Conservation (phyloP, 2,888 invertebrate genomes). For the Iphiclides podalirius region DNA sequence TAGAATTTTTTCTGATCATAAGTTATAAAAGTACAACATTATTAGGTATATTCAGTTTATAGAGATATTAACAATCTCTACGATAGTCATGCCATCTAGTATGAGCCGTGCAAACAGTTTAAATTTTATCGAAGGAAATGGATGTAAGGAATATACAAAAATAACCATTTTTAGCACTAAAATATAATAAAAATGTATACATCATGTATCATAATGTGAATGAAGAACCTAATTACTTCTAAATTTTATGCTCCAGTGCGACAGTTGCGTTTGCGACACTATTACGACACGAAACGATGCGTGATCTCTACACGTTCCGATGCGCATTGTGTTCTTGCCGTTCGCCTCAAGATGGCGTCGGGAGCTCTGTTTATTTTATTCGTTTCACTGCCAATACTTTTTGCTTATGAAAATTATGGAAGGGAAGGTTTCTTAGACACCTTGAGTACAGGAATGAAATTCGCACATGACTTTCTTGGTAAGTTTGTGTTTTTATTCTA, state of each 20-base stretch:
- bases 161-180: no score
- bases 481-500: constrained; percentile 35
- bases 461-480: constrained; percentile 69
- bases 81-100: no score
- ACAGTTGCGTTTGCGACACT: constrained; percentile 50
- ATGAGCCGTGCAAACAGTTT: no score
- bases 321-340: constrained; percentile 45
- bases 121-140: no score
- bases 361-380: constrained; percentile 44
- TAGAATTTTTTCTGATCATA: no score
- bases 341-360: constrained; percentile 62
- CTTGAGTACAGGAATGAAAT: constrained; percentile 64
- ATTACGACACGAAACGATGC: constrained; percentile 59
- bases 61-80: no score
- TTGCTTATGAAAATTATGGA: constrained; percentile 42
- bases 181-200: no score
- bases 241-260: constrained; percentile 58
- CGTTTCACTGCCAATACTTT: constrained; percentile 35
- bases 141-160: no score
- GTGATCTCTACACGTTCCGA: constrained; percentile 33
- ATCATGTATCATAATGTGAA: constrained; percentile 43
- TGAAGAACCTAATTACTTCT: constrained; percentile 39
- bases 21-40: no score
- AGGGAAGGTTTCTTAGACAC: constrained; percentile 59
- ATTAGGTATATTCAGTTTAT: no score